These are phyloP conservation scores for Aporophyla nigra DNA, from an alignment of 2,888 invertebrate species.

Conservation along the genomic window DNA sequence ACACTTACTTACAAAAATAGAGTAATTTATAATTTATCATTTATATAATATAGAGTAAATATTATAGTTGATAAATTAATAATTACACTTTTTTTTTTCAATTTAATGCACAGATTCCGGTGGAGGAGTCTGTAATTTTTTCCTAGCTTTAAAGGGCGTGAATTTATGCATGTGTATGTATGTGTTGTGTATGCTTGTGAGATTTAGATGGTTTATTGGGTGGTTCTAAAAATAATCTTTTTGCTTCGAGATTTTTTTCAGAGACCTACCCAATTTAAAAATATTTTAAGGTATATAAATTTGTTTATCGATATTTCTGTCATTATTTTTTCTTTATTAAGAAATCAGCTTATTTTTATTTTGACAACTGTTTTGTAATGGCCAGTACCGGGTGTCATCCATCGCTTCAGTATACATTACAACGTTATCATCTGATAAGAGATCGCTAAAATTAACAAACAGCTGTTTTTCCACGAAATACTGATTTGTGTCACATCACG, in stretches of 20 bases:
- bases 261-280: too few relatives aligned
- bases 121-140: not conserved
- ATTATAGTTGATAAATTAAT: too few relatives aligned
- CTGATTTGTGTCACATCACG: conserved; percentile 27
- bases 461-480: conserved; percentile 42
- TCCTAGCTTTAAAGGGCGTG: too few relatives aligned
- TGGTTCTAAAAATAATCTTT: not conserved
- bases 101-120: not conserved
- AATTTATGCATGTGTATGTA: too few relatives aligned
- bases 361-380: conserved; percentile 9
- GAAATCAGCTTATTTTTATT: too few relatives aligned
- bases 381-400: conserved; percentile 36
- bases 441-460: conserved; percentile 45
- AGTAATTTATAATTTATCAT: too few relatives aligned
- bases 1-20: too few relatives aligned
- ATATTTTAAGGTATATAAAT: not conserved
- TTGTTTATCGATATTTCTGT: too few relatives aligned
- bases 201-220: too few relatives aligned
- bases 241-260: not conserved
- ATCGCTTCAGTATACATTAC: conserved; percentile 33
- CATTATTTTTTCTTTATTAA: too few relatives aligned
- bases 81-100: not conserved
- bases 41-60: too few relatives aligned
- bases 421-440: conserved; percentile 51
- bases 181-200: too few relatives aligned